Evolutionary conservation across 1,140 invertebrate species (phyloP).

Genomic region (Calephelis virginiensis): DNA sequence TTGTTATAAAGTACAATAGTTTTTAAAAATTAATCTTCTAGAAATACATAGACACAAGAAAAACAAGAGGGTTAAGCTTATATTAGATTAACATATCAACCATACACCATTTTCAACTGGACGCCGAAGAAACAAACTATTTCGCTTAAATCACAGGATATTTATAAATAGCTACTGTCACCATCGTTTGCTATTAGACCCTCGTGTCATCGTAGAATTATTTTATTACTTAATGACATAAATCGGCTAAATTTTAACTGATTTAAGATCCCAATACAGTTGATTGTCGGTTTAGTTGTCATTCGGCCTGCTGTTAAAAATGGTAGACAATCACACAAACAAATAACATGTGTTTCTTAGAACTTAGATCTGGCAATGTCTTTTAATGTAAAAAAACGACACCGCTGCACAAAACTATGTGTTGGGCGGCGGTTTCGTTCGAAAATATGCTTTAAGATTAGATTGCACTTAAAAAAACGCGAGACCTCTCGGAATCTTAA

Average conservation of each 20-base stretch:
- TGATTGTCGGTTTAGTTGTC: constrained; percentile 12
- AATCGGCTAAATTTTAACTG: background rate
- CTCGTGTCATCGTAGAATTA: background rate
- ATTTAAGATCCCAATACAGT: constrained; percentile 15
- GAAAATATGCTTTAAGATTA: constrained; percentile 31
- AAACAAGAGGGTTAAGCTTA: constrained; percentile 70
- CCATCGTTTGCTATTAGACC: background rate
- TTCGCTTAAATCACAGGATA: background rate
- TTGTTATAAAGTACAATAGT: constrained; percentile 70
- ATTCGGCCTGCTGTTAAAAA: constrained; percentile 35
- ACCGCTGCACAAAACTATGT: constrained; percentile 30
- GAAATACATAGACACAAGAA: constrained; percentile 69
- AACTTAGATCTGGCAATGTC: constrained; percentile 69
- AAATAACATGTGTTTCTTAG: constrained; percentile 65
- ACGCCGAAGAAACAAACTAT: constrained; percentile 28
- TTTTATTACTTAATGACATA: background rate
- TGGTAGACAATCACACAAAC: constrained; percentile 61
- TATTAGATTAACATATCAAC: constrained; percentile 48
- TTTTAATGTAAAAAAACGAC: constrained; percentile 43
- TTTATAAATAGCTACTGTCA: background rate
- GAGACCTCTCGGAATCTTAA: constrained; percentile 44
- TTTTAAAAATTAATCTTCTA: constrained; percentile 71
- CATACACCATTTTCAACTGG: constrained; percentile 37
- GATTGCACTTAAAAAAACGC: constrained; percentile 42
- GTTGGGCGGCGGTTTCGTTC: constrained; percentile 33